Evolutionary conservation across 2,888 invertebrate species (phyloP), one percentile per base, ranked within the genome.

Genomic region (Gandaritis pyraliata): DNA sequence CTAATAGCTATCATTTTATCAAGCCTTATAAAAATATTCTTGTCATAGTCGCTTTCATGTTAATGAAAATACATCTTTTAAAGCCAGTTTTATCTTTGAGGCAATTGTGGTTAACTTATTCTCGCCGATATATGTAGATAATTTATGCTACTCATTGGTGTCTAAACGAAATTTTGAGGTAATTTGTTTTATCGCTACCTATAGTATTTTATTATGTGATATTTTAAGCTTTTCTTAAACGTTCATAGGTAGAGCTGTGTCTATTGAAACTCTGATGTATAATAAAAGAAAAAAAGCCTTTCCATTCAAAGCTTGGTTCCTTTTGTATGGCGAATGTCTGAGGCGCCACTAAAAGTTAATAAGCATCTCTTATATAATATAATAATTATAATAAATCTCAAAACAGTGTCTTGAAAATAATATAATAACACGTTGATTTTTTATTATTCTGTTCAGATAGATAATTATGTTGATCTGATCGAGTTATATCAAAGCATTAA

Each of bases 401-500:
- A 41, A 43, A 43, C 16, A 8, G 11, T 43, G 43, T 43, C 43
- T 43, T 43, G 16, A 43, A 15, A 41, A 13, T 15, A n/a, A 2
- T 38, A 41, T 10, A 33, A 7, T 6, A 33, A 1, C 4, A 41
- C 16, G 41, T 41, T 41, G 16, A 41, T 16, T 41, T 43, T 43
- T 13, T 43, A 13, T 8, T 43, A 16, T 38, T 50, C 38, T 43
- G 15, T 18, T 18, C 33, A 11, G 12, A 47, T 18, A 36, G 33
- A 13, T 18, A 38, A 38, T 16, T 12, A 49, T 46, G 23, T 30
- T 41, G 39, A 61, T 52, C 57, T 49, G 61, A n/a, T n/a, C n/a
- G n/a, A 53, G 41, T 52, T 52, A 50, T 30, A 46, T 55, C 41
- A 58, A 43, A 52, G 15, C 39, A 51, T 61, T 47, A n/a, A 47